These are phyloP conservation scores for Aporophyla lueneburgensis DNA, from an alignment of 2,888 invertebrate species.

Conservation along the genomic window DNA sequence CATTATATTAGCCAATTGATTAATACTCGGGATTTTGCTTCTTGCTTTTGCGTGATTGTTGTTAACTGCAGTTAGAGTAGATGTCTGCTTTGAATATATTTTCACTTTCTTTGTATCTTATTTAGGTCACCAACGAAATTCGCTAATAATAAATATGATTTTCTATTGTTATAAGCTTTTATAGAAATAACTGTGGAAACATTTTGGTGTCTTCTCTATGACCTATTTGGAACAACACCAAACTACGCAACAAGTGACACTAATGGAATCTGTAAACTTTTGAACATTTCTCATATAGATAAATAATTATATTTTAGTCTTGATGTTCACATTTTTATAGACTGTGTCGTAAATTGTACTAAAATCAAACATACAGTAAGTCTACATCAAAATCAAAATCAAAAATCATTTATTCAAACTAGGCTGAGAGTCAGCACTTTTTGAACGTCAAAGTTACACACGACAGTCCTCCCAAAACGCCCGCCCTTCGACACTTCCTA, in stretches of 20 bases:
- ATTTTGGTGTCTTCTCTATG: slow-evolving; percentile 41
- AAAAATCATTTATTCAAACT: no score
- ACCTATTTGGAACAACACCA: slow-evolving; percentile 64
- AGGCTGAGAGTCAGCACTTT: no score
- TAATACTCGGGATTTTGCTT: no score
- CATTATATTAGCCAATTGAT: neutral
- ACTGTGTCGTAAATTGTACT: neutral
- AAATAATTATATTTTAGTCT: slow-evolving; percentile 2
- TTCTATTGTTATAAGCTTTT: slow-evolving; percentile 23
- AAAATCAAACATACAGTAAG: neutral
- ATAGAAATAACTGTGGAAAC: slow-evolving; percentile 32
- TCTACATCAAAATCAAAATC: no score
- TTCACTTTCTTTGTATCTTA: neutral
- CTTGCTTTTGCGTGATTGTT: neutral
- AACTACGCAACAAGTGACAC: slow-evolving; percentile 63
- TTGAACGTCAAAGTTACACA: no score
- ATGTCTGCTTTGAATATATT: neutral
- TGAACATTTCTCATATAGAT: slow-evolving; percentile 23
- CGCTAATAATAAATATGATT: slow-evolving; percentile 11
- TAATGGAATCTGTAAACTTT: slow-evolving; percentile 50
- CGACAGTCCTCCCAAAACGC: no score
- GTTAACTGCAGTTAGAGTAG: neutral
- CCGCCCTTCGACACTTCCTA: no score
- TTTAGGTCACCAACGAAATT: slow-evolving; percentile 11
- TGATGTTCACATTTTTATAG: slow-evolving; percentile 9